Evolutionary conservation across 2,797 vertebrate genomes (phyloP).

Genomic region (Cygnus olor): DNA sequence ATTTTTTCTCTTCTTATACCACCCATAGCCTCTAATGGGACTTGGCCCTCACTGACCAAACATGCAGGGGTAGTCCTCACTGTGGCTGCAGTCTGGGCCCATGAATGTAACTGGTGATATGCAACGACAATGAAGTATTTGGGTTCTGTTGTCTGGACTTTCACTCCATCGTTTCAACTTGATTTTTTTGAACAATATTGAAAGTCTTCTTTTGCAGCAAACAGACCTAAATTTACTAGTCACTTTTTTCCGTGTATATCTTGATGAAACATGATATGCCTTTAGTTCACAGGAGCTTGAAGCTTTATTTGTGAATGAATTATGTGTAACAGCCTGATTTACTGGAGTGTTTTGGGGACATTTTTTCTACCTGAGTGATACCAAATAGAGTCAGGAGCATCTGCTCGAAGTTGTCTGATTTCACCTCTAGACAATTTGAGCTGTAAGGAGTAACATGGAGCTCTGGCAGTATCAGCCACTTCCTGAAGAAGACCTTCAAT

Average conservation of each 20-base stretch:
- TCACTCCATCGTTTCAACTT: neutral
- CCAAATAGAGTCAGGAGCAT: neutral
- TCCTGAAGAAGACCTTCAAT: neutral
- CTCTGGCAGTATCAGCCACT: neutral
- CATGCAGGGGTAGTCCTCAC: neutral
- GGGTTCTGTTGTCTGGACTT: neutral
- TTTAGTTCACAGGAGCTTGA: neutral
- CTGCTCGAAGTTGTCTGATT: neutral
- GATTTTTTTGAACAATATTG: neutral
- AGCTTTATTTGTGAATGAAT: constrained; percentile 14
- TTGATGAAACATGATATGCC: neutral
- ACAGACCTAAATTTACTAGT: neutral
- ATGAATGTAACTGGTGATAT: neutral
- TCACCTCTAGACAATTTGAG: neutral
- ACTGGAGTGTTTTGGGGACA: neutral
- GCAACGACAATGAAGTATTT: neutral
- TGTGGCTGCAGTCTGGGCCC: neutral
- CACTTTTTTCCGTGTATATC: neutral
- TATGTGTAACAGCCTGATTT: constrained; percentile 7
- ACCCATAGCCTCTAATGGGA: neutral
- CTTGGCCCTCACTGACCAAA: neutral
- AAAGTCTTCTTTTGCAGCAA: neutral
- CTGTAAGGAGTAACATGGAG: neutral
- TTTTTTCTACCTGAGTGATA: neutral
- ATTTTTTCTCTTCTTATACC: neutral